Percentiles rank a stretch among this genome's conserved stretches.
Evolutionary conservation across 1,140 invertebrate species (phyloP).

Genomic region (Manduca sexta): DNA sequence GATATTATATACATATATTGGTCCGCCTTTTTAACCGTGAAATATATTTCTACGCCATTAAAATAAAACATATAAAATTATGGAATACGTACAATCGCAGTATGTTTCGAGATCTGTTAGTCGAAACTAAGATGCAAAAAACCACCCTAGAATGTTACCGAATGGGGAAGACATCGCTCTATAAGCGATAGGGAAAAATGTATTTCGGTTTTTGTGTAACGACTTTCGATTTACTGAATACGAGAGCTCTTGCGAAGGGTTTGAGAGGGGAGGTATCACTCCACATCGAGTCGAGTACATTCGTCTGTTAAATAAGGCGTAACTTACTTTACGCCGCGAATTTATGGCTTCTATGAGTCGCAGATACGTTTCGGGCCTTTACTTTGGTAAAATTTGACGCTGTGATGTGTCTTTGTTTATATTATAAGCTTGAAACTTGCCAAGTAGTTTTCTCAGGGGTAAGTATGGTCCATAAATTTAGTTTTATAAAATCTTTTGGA

Average conservation of each 20-base stretch:
- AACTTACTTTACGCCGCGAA: conserved; percentile 35
- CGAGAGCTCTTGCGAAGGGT: conserved; percentile 49
- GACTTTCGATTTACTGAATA: conserved; percentile 55
- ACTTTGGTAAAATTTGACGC: conserved; percentile 45
- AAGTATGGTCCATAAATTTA: no score
- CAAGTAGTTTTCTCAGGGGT: no score
- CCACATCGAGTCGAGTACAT: conserved; percentile 39
- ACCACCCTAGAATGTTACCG: conserved; percentile 27
- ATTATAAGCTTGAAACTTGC: no score
- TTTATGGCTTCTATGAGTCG: conserved; percentile 31
- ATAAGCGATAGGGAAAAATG: conserved; percentile 41
- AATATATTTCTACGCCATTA: no score
- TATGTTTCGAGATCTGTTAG: background rate
- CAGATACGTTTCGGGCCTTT: conserved; percentile 26
- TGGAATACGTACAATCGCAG: no score
- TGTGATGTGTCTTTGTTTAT: conserved; percentile 25
- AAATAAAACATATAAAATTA: no score
- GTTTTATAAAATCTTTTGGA: no score
- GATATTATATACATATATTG: no score
- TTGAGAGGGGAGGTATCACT: conserved; percentile 42
- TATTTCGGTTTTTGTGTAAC: conserved; percentile 55
- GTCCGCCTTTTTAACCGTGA: no score
- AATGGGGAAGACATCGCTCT: conserved; percentile 29
- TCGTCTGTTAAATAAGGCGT: conserved; percentile 56
- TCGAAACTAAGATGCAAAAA: conserved; percentile 22